These are phyloP conservation scores for Rhopalosiphum padi DNA, from an alignment of 1,140 invertebrate genomes.

Conservation along the genomic window DNA sequence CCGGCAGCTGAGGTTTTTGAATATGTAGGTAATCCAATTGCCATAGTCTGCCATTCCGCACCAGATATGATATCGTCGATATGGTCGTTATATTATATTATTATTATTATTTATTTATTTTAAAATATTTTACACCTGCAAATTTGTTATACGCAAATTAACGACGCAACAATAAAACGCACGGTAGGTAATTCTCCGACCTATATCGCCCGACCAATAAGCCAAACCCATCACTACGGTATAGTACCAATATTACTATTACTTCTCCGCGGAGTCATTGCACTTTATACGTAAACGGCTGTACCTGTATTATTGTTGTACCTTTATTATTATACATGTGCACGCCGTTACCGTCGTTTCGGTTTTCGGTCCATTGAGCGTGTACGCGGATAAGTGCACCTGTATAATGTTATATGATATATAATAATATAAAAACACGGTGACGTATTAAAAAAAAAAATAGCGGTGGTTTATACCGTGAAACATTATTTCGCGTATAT, in stretches of 20 bases:
- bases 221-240: neutral
- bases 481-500: neutral
- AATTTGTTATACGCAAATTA: neutral
- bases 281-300: neutral
- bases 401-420: neutral
- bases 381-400: neutral
- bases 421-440: neutral
- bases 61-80: neutral
- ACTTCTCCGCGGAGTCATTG: neutral
- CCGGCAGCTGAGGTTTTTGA: neutral
- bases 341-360: neutral
- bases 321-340: neutral
- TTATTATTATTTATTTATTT: neutral
- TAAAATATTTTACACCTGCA: neutral
- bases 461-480: neutral
- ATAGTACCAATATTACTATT: neutral
- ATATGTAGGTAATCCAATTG: neutral
- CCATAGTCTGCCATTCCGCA: neutral
- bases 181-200: neutral
- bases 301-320: neutral
- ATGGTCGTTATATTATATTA: neutral
- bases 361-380: neutral
- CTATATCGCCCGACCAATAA: neutral
- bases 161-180: neutral
- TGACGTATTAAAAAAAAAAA: neutral